Evolutionary conservation across 2,888 invertebrate genomes (phyloP), one percentile per base, ranked within the genome.

Genomic region (Xylocampa areola): DNA sequence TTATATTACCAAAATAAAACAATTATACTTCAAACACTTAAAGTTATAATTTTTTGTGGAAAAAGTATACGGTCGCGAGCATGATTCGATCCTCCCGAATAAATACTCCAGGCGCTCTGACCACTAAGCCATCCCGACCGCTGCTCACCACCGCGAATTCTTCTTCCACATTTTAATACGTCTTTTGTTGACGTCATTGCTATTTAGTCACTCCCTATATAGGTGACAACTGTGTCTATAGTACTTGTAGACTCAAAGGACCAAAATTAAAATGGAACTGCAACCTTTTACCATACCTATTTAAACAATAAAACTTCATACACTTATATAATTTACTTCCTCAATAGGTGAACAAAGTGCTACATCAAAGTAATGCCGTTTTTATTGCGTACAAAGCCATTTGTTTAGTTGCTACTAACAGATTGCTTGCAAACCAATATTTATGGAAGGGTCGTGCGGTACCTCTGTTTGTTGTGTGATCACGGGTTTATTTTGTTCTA

Each of bases 361-460:
- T 71, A 55, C 44, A 75, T 64, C 55, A 65, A 52, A 29, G 60
- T 72, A 74, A 72, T 72, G 64, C 49, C 49, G 57, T 60, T 72
- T 76, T 76, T 77, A 77, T 77, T 71, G 77, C 68, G 61, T 59
- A 55, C 50, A 29, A 37, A 8, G 48, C 66, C 74, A 76, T 76
- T 76, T 64, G 58, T 77, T 67, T 69, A 40, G 59, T 41, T 44
- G 35, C 54, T 51, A 40, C 67, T 70, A 74, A 74, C 75, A 67
- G 64, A 76, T 77, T 66, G 60, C 65, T 63, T 35, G 57, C 61
- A 57, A 72, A 76, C 76, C 66, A 57, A 74, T 77, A 68, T 76
- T 74, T 76, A 76, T 76, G 58, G 57, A 52, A n/a, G 51, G 51
- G n/a, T 45, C 66, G 64, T 51, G 65, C 48, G 10, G 35, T 54